Base-by-base conservation (phyloP, 2,113 vertebrate species). In the Myiagra hebetior region DNA sequence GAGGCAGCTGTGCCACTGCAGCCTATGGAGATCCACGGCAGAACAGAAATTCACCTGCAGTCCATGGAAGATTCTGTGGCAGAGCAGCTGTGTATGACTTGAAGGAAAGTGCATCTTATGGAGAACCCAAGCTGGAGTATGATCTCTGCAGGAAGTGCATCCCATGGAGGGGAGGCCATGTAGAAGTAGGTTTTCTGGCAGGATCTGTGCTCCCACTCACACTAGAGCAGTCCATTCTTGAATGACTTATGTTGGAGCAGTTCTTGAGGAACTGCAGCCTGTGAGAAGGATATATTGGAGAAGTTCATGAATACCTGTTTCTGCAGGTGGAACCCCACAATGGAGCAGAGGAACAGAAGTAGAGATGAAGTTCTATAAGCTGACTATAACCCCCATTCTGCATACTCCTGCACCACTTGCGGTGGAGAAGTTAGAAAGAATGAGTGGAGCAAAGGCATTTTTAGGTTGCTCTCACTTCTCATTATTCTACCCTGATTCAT, bases 131-230 rank as follows among this genome's bases (percentile, higher is more conserved):
- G 5, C 4, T 42, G 47, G 22, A 63, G 26, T 18, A 88, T 8
- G 13, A 5, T 55, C 10, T 70, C 59, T 7, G 13, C 23, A 75
- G 50, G 5, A 37, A 31, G 3, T 19, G 18, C 1, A 0, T 8
- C 7, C 35, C 0, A 0, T 67, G 18, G 28, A 56, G 19, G 41
- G 16, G 1, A 92, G 2, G 6, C 16, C 6, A 17, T 2, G 3
- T 7, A 62, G 28, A 14, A 56, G 41, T 6, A 67, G 12, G 4
- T 56, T 81, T 81, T 41, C 69, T 81, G 22, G 7, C 7, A 82
- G 37, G 35, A 85, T 13, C 21, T 81, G 13, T 41, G 33, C n/a
- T 18, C 6, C 13, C 30, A 21, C 14, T 30, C 8, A 37, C 16
- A 9, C 9, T 35, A 20, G 6, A 35, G 22, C 12, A 60, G 4